Evolutionary conservation across 2,113 vertebrate species (phyloP), one percentile per base, ranked within the genome.

Genomic region (Catharus minimus): DNA sequence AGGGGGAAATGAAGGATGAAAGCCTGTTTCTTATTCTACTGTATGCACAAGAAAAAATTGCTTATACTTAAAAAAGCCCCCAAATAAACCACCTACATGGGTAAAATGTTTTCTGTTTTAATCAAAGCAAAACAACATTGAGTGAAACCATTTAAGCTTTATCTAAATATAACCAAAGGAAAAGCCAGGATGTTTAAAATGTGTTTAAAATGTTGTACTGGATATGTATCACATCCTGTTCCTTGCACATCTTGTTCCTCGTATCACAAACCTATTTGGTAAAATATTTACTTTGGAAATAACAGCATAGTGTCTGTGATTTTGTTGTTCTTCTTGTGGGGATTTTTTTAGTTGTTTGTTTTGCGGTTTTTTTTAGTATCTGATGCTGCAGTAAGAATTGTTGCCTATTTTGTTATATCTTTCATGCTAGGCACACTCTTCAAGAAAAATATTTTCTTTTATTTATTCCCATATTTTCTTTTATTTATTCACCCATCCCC

Each of bases 201-300:
- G 15, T 62, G 39, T 89, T 94, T 82, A 86, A 91, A 83, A 71
- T 58, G 53, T 61, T 93, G 86, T 62, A 61, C 50, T 87, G 62
- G 71, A 28, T 69, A 72, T 19, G 33, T 90, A 87, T 69, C 84
- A 92, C 69, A 86, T 88, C 68, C 76, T 90, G 68, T 64, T 92
- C 72, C 75, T 83, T 80, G 88, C 39, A 86, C 81, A 81, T 92
- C 47, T 78, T 86, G 77, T 89, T 91, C 74, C 77, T 61, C 43
- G 26, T 72, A 78, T 58, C 57, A 92, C 81, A 91, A 95, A 61
- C 30, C 60, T 83, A 50, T 83, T 68, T 65, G 30, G 68, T 74
- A 86, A 93, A 95, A 90, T 81, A 93, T 78, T 95, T 86, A 75
- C 81, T 93, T 92, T 84, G 74, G 49, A 94, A 94, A 81, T 75